phyloP scores from a whole-genome alignment of 2,888 invertebrate species.

The Dicranocentrus wangi region DNA sequence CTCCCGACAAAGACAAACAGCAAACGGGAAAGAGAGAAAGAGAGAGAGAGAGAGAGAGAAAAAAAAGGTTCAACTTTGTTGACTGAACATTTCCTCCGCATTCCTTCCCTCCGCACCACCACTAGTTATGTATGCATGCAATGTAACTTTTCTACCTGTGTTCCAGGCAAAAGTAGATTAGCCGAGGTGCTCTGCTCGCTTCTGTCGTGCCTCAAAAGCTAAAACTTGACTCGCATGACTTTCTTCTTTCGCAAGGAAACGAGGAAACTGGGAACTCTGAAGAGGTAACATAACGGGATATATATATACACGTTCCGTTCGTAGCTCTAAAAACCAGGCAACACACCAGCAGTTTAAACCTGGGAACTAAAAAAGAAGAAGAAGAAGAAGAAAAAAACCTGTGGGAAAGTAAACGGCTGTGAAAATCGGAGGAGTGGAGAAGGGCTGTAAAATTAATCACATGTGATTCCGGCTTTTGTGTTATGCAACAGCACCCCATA shows the following conservation, averaged over 20 bases:
- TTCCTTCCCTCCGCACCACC: too few species aligned
- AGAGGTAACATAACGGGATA: not conserved
- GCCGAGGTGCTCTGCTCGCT: too few species aligned
- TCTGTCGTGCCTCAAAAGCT: not conserved
- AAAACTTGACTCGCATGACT: conserved; percentile 7
- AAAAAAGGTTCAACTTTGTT: not conserved
- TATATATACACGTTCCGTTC: not conserved
- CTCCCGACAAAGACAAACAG: conserved; percentile 4
- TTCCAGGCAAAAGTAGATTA: not conserved
- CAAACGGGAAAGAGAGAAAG: not conserved
- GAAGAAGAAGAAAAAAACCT: conserved; percentile 25
- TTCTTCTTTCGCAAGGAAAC: not conserved
- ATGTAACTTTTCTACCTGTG: not conserved
- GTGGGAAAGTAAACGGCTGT: conserved; percentile 36
- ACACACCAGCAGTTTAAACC: not conserved
- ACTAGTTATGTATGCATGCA: not conserved
- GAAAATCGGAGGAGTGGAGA: conserved; percentile 20
- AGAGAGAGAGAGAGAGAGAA: not conserved
- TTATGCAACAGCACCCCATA: conserved; percentile 20
- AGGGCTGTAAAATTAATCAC: conserved; percentile 52
- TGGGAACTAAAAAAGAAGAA: not conserved
- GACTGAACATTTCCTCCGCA: not conserved
- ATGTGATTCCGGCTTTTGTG: conserved; percentile 32
- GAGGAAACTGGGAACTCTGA: not conserved
- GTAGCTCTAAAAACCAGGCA: not conserved